phyloP scores from a whole-genome alignment of 1,140 invertebrate species.

The Ericerus pela region DNA sequence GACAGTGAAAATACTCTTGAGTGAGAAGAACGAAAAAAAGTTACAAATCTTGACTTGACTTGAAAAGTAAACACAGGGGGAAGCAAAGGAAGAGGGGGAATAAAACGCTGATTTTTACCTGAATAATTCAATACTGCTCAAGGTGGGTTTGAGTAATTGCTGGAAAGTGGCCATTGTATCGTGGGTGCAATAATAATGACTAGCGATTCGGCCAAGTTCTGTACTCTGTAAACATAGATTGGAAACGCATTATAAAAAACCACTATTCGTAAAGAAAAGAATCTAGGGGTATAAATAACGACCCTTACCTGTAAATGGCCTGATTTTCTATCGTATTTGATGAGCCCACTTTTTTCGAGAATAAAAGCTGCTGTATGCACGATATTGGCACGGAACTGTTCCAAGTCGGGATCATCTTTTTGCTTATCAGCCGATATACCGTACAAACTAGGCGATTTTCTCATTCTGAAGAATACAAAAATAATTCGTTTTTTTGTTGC shows the following conservation, averaged over 20 bases:
- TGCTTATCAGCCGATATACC: slow-evolving; percentile 68
- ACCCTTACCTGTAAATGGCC: slow-evolving; percentile 73
- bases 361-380: slow-evolving; percentile 90
- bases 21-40: slow-evolving; percentile 15
- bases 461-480: slow-evolving; percentile 46
- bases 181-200: slow-evolving; percentile 94
- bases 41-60: too few species aligned
- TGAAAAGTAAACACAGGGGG: too few species aligned
- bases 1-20: slow-evolving; percentile 99
- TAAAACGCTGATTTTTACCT: too few species aligned
- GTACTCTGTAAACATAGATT: slow-evolving; percentile 61
- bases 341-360: slow-evolving; percentile 78
- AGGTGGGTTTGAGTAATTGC: slow-evolving; percentile 86
- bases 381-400: slow-evolving; percentile 81
- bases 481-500: neutral
- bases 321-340: slow-evolving; percentile 91
- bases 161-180: slow-evolving; percentile 96
- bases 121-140: slow-evolving; percentile 96
- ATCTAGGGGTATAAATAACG: neutral
- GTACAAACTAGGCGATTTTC: slow-evolving; percentile 72
- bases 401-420: slow-evolving; percentile 67
- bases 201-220: slow-evolving; percentile 91
- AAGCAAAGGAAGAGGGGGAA: neutral
- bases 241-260: neutral
- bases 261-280: neutral